A percentile compares a stretch with the other conserved stretches of the same genome.
phyloP scores from a whole-genome alignment of 35 echinoderm and acorn worm genomes.

The Eucidaris tribuloides region DNA sequence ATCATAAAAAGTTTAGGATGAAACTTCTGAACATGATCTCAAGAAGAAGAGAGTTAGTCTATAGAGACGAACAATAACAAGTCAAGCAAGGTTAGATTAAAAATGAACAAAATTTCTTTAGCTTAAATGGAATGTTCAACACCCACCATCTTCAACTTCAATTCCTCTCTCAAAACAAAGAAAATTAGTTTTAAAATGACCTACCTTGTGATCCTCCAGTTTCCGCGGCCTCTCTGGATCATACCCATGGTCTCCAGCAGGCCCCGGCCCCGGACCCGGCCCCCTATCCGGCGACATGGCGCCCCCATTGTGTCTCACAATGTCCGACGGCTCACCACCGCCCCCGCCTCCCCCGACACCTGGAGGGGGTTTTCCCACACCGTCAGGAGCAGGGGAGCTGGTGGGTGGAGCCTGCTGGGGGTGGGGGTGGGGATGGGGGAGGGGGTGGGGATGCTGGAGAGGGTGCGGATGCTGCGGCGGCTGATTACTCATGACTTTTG shows the following conservation, averaged over 20 bases:
- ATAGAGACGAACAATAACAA: too few species aligned
- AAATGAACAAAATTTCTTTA: too few species aligned
- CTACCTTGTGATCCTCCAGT: too few species aligned
- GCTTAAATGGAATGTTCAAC: too few species aligned
- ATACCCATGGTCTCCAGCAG: constrained; percentile 4
- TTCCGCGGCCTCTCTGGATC: background rate
- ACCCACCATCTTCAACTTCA: too few species aligned
- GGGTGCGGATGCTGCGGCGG: constrained; percentile 21
- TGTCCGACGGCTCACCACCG: background rate
- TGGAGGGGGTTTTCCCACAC: constrained; percentile 27
- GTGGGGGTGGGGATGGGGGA: constrained; percentile 4
- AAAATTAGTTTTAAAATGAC: too few species aligned
- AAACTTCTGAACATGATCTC: too few species aligned
- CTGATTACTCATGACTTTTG: constrained; percentile 16
- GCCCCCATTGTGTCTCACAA: constrained; percentile 13
- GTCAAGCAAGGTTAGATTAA: too few species aligned
- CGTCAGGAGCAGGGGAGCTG: constrained; percentile 20
- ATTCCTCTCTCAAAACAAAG: too few species aligned
- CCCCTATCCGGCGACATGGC: constrained; percentile 6
- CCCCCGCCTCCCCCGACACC: constrained; percentile 10
- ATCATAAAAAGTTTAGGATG: too few species aligned
- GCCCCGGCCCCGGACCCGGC: background rate
- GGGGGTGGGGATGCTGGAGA: background rate
- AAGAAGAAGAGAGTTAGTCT: too few species aligned
- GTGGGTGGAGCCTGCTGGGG: constrained; percentile 2